phyloP scores from a whole-genome alignment of 2,888 invertebrate genomes.

The Lasioglossum malachurum region DNA sequence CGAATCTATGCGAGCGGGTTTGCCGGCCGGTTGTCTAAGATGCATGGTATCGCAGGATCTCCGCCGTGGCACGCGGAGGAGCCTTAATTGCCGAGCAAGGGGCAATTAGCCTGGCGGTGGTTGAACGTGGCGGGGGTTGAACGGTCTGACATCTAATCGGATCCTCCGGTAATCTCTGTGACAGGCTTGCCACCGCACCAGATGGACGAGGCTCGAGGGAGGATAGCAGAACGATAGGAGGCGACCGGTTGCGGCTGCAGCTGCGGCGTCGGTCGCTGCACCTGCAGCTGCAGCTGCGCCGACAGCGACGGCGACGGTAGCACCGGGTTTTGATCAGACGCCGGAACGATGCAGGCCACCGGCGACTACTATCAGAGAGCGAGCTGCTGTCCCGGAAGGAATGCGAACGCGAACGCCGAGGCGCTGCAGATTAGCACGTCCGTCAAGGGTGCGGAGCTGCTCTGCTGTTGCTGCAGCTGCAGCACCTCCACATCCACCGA shows the following conservation, averaged over 20 bases:
- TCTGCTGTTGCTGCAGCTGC: slow-evolving; percentile 87
- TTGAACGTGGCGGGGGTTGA: neutral
- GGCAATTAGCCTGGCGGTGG: slow-evolving; percentile 42
- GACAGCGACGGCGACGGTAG: slow-evolving; percentile 71
- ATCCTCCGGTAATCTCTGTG: slow-evolving; percentile 37
- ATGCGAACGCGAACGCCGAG: slow-evolving; percentile 61
- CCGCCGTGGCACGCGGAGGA: slow-evolving; percentile 1
- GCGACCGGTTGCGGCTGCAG: slow-evolving; percentile 77
- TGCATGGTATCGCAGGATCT: slow-evolving; percentile 5
- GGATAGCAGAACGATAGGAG: slow-evolving; percentile 70
- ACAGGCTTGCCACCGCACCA: slow-evolving; percentile 58
- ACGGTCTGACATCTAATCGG: slow-evolving; percentile 46
- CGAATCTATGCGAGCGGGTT: neutral
- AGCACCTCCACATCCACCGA: slow-evolving; percentile 84
- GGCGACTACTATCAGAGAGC: slow-evolving; percentile 81
- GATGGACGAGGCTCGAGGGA: slow-evolving; percentile 66
- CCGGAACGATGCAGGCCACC: slow-evolving; percentile 78
- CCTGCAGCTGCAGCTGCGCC: slow-evolving; percentile 73
- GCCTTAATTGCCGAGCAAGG: slow-evolving; percentile 42
- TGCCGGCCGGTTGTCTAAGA: neutral
- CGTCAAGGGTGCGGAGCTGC: slow-evolving; percentile 81
- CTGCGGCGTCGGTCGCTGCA: slow-evolving; percentile 77
- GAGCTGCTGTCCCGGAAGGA: slow-evolving; percentile 79
- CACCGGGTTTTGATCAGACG: slow-evolving; percentile 67
- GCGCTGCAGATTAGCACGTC: slow-evolving; percentile 67